These are phyloP conservation scores for Orthosia incerta DNA, from an alignment of 2,888 invertebrate genomes.

Conservation along the genomic window DNA sequence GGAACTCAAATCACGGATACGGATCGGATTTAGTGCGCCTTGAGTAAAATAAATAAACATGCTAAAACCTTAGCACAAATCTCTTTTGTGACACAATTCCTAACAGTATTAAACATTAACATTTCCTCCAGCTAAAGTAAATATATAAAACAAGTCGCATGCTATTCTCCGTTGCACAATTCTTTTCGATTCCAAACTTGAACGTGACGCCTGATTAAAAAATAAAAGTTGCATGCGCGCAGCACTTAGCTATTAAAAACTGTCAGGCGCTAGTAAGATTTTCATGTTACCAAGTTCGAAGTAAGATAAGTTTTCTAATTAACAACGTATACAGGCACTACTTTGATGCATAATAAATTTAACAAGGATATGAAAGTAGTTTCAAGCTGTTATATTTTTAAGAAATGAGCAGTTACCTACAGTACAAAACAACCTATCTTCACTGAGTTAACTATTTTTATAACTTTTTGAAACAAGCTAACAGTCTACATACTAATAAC, in stretches of 20 bases:
- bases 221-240: slow-evolving; percentile 59
- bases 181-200: slow-evolving; percentile 6
- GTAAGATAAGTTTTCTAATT: slow-evolving; percentile 52
- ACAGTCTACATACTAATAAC: not conserved
- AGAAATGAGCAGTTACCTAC: not conserved
- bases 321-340: slow-evolving; percentile 19
- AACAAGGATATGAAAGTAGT: not conserved
- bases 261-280: slow-evolving; percentile 74
- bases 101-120: not conserved
- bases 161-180: not conserved
- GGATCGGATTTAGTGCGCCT: no score
- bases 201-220: slow-evolving; percentile 59
- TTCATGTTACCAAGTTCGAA: slow-evolving; percentile 45
- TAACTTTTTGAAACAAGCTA: not conserved
- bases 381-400: slow-evolving; percentile 18
- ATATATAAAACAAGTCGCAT: not conserved
- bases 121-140: not conserved
- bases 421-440: no score
- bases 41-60: no score
- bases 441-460: not conserved
- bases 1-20: no score
- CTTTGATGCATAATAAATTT: not conserved
- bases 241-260: slow-evolving; percentile 77
- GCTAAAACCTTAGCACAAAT: no score
- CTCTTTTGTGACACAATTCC: not conserved